A percentile compares a stretch with the other conserved stretches of the same genome.
These are phyloP conservation scores for Elgaria multicarinata DNA, from an alignment of 2,113 vertebrate species.

Conservation along the genomic window DNA sequence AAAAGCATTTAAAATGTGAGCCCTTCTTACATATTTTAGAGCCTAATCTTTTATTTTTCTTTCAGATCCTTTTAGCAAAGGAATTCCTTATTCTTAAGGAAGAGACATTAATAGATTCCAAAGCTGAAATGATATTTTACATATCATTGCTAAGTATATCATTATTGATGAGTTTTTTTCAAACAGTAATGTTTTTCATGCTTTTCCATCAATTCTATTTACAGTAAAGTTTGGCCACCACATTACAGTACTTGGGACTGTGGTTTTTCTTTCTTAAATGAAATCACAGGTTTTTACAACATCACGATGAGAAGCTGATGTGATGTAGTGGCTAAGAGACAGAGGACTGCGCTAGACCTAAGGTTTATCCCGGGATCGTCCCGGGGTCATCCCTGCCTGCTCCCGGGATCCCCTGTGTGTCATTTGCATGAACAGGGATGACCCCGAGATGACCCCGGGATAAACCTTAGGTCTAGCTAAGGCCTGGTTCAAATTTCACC, in stretches of 20 bases:
- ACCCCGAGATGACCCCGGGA: no score
- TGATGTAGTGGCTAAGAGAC: not conserved
- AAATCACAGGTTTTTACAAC: not conserved
- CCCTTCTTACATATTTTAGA: conserved; percentile 17
- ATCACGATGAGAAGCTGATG: not conserved
- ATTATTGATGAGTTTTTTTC: not conserved
- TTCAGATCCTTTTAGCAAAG: conserved; percentile 1
- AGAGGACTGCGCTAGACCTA: no score
- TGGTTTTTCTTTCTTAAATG: not conserved
- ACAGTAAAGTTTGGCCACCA: not conserved
- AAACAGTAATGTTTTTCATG: not conserved
- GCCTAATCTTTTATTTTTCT: conserved; percentile 21
- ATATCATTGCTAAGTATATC: not conserved
- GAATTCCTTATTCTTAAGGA: conserved; percentile 12
- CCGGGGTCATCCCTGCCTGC: no score
- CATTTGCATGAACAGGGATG: no score
- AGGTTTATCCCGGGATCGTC: no score
- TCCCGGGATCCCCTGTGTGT: no score
- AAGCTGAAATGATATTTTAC: not conserved
- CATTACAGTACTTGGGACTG: not conserved
- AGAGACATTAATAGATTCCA: not conserved
- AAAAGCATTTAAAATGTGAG: conserved; percentile 23
- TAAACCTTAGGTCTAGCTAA: no score
- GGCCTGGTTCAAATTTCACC: not conserved
- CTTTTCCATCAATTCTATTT: not conserved